These are phyloP conservation scores for Fregetta grallaria DNA, from an alignment of 2,113 vertebrate genomes.

Conservation along the genomic window DNA sequence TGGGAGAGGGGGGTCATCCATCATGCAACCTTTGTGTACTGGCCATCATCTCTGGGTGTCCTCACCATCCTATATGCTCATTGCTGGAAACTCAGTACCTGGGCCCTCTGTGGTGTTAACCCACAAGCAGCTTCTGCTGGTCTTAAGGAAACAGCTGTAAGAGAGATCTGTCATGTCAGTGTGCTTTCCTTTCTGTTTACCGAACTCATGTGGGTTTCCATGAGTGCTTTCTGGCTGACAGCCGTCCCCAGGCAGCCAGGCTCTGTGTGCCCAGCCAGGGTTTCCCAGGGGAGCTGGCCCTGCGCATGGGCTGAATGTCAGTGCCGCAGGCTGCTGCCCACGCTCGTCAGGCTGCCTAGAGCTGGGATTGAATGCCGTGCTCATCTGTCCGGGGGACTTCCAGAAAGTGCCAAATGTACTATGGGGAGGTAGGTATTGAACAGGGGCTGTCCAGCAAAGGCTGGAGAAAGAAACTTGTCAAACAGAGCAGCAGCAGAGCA, in stretches of 20 bases:
- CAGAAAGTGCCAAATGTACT: neutral
- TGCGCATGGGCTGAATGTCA: rapidly evolving
- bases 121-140: neutral
- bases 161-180: neutral
- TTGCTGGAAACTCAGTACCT: neutral
- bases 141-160: neutral
- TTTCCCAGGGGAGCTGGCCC: neutral
- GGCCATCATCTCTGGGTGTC: neutral
- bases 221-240: neutral
- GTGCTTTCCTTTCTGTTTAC: neutral
- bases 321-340: neutral
- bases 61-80: rapidly evolving
- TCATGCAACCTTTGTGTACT: neutral
- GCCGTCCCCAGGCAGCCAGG: neutral
- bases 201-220: neutral
- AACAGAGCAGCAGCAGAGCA: neutral
- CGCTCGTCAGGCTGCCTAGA: neutral
- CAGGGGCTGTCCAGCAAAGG: neutral
- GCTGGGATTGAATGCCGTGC: neutral
- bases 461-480: neutral
- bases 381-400: neutral
- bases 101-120: neutral
- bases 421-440: neutral
- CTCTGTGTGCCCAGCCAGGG: neutral
- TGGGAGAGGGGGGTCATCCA: too few species aligned